Percentiles rank a stretch among this genome's conserved stretches.
phyloP scores from a whole-genome alignment of 2,113 vertebrate genomes.

The Bubalus kerabau region DNA sequence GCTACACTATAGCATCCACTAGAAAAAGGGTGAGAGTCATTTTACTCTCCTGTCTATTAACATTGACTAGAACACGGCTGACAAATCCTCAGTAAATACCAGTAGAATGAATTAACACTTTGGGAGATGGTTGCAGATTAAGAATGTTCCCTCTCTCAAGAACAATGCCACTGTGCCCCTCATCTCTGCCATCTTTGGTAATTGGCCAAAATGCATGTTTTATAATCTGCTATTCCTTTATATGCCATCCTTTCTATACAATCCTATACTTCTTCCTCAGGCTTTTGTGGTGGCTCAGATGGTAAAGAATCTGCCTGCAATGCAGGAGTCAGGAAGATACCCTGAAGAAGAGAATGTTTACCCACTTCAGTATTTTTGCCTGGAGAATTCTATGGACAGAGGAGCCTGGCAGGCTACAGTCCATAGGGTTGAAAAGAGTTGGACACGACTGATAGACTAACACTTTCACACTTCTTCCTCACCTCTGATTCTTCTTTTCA shows the following conservation, averaged over 20 bases:
- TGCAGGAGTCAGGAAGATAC: background rate
- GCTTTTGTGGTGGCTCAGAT: background rate
- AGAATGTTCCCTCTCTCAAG: background rate
- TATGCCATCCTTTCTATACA: background rate
- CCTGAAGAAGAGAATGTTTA: background rate
- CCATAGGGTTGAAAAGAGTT: background rate
- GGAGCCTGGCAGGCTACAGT: background rate
- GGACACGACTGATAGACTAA: background rate
- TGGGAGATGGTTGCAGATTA: background rate
- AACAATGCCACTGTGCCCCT: background rate
- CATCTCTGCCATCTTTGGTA: background rate
- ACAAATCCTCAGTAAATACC: background rate
- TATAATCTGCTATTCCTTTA: background rate
- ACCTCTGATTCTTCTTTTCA: background rate
- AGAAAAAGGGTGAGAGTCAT: background rate
- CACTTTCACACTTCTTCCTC: background rate
- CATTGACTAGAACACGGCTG: background rate
- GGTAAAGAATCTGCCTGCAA: background rate
- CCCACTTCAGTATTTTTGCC: background rate
- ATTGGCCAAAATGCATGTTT: background rate
- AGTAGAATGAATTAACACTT: background rate
- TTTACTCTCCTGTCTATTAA: background rate
- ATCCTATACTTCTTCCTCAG: background rate
- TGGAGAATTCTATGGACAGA: background rate
- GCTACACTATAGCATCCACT: background rate